phyloP scores from a whole-genome alignment of 2,113 vertebrate species.

The Chroicocephalus ridibundus region DNA sequence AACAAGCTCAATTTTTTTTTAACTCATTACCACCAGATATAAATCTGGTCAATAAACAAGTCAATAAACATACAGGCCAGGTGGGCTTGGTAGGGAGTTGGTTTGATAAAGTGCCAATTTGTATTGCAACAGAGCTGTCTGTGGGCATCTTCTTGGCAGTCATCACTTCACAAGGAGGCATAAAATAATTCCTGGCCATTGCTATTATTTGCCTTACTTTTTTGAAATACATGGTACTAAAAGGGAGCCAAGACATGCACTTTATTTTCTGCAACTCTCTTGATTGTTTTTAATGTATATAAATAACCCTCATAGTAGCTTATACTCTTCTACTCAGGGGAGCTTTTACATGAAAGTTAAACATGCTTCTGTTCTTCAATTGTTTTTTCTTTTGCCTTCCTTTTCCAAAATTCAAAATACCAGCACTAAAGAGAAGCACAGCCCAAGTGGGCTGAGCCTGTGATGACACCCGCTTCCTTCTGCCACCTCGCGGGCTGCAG shows the following conservation, averaged over 20 bases:
- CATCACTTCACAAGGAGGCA: neutral
- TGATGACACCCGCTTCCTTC: neutral
- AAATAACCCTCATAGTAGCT: neutral
- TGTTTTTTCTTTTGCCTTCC: neutral
- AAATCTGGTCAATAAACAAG: neutral
- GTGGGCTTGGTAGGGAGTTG: neutral
- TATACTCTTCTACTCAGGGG: neutral
- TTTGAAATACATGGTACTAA: neutral
- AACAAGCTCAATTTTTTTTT: neutral
- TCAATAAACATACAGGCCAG: neutral
- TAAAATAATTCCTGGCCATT: neutral
- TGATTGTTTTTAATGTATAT: neutral
- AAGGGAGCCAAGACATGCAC: neutral
- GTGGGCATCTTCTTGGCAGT: neutral
- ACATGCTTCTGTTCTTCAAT: neutral
- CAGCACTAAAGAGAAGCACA: neutral
- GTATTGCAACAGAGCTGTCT: neutral
- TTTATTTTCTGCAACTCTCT: neutral
- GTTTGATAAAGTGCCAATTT: neutral
- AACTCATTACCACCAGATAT: neutral
- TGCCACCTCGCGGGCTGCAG: conserved; percentile 40
- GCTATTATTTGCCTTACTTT: neutral
- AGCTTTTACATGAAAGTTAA: neutral
- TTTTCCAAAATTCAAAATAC: neutral
- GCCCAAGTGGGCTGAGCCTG: neutral